Evolutionary conservation across 2,888 invertebrate species (phyloP).

Genomic region (Dermolepida albohirtum): DNA sequence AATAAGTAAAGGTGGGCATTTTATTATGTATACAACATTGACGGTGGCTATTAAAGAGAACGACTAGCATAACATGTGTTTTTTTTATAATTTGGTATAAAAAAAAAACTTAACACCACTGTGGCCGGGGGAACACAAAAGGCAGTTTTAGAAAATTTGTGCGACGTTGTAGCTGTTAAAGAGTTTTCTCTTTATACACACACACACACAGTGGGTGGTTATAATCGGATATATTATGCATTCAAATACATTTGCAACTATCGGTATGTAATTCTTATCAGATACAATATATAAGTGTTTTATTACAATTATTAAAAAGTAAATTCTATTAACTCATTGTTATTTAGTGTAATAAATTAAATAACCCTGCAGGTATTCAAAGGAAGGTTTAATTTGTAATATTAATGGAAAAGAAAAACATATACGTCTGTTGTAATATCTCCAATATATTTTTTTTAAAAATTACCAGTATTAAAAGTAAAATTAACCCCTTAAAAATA

Average conservation of each 20-base stretch:
- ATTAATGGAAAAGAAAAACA: no score
- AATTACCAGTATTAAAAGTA: no score
- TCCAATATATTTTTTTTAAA: no score
- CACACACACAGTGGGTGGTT: conserved; percentile 38
- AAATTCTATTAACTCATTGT: no score
- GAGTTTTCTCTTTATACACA: conserved; percentile 18
- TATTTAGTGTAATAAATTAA: no score
- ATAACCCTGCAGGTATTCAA: no score
- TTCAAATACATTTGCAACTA: conserved; percentile 8
- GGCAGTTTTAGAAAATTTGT: conserved; percentile 58
- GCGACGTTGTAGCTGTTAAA: conserved; percentile 35
- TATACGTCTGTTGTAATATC: no score
- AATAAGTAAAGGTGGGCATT: conserved; percentile 50
- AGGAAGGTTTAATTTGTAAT: no score
- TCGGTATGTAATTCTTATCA: conserved; percentile 33
- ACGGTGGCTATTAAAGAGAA: conserved; percentile 48
- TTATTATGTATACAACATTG: conserved; percentile 43
- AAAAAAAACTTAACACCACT: conserved; percentile 64
- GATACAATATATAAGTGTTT: neutral
- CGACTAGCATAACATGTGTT: conserved; percentile 62
- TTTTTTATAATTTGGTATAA: conserved; percentile 62
- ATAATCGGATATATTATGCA: conserved; percentile 23
- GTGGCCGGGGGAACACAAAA: conserved; percentile 60
- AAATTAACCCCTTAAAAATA: no score
- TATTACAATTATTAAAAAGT: no score